A percentile compares a stretch with the other conserved stretches of the same genome.
Evolutionary conservation across 1,140 invertebrate species (phyloP).

Genomic region (Globodera ellingtonae): DNA sequence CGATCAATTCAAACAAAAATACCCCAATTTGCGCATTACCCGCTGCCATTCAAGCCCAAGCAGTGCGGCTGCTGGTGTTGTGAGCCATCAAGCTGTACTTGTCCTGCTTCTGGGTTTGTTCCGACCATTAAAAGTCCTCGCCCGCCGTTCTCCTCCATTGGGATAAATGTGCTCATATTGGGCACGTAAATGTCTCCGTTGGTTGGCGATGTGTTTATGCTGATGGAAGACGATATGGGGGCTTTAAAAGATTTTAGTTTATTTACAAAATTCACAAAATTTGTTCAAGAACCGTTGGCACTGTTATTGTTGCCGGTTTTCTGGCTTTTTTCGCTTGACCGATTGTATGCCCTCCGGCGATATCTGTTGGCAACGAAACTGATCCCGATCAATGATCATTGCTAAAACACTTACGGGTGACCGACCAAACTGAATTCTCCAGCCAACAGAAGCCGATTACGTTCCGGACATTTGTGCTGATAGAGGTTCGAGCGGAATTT

Average conservation of each 20-base stretch:
- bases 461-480: slow-evolving; percentile 47
- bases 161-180: neutral
- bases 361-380: neutral
- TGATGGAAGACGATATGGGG: neutral
- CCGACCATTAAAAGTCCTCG: slow-evolving; percentile 1
- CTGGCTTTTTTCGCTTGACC: slow-evolving; percentile 14
- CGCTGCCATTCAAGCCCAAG: neutral
- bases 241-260: neutral
- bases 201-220: slow-evolving; percentile 14
- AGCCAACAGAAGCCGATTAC: slow-evolving; percentile 27
- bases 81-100: neutral
- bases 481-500: slow-evolving; percentile 65
- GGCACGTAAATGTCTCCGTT: neutral
- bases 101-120: neutral
- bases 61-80: neutral
- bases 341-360: slow-evolving; percentile 21
- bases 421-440: slow-evolving; percentile 29
- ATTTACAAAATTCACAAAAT: neutral
- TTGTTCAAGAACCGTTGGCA: neutral
- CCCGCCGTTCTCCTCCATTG: neutral
- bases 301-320: neutral
- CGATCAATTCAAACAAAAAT: neutral
- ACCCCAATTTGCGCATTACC: neutral
- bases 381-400: neutral
- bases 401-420: slow-evolving; percentile 13